These are phyloP conservation scores for Discoglossus pictus DNA, from an alignment of 2,797 vertebrate species.

Conservation along the genomic window DNA sequence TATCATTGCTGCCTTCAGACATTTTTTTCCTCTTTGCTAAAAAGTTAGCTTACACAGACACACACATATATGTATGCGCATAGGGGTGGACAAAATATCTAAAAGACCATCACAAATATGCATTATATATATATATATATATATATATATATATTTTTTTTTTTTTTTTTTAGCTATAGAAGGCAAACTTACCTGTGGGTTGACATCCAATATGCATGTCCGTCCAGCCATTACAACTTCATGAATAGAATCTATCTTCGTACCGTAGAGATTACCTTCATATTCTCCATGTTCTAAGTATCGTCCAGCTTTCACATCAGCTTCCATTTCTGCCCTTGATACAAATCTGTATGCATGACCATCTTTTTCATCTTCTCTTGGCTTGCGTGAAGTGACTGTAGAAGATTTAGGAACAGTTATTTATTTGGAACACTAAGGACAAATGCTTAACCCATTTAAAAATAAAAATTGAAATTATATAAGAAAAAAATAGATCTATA, in stretches of 20 bases:
- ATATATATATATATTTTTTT: too few species aligned
- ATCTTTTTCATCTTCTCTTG: constrained; percentile 92
- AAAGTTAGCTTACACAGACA: too few species aligned
- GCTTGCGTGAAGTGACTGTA: constrained; percentile 89
- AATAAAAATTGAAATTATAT: too few species aligned
- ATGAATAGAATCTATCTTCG: constrained; percentile 96
- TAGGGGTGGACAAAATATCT: too few species aligned
- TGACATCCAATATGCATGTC: constrained; percentile 96
- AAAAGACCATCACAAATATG: too few species aligned
- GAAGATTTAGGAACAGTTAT: constrained; percentile 61
- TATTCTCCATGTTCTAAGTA: constrained; percentile 97
- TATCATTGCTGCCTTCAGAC: too few species aligned
- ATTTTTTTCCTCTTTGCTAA: too few species aligned
- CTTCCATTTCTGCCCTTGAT: constrained; percentile 87
- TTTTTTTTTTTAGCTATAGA: too few species aligned
- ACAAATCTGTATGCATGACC: constrained; percentile 94
- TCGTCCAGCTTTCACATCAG: constrained; percentile 87
- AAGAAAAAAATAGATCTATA: too few species aligned
- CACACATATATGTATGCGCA: too few species aligned
- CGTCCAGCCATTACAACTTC: constrained; percentile 86
- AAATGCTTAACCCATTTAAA: too few species aligned
- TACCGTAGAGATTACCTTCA: constrained; percentile 96
- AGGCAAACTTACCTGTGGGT: constrained; percentile 87
- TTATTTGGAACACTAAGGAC: constrained; percentile 97
- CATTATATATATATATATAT: too few species aligned